Evolutionary conservation across 2,113 vertebrate genomes (phyloP).

Genomic region (Phalacrocorax pelagicus): DNA sequence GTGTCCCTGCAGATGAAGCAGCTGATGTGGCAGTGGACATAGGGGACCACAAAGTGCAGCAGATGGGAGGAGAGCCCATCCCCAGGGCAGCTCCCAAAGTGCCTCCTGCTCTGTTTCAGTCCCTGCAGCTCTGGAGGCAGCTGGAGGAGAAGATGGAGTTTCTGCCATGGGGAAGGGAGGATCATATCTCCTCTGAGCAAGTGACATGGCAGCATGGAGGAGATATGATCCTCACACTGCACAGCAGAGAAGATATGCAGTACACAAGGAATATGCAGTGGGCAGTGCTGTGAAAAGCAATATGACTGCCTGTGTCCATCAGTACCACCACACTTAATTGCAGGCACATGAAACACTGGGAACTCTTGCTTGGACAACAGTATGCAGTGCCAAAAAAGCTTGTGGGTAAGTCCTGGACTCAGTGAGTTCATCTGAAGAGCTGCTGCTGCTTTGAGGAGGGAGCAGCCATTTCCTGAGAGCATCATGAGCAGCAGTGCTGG

Average conservation of each 20-base stretch:
- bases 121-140: not conserved
- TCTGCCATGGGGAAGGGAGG: not conserved
- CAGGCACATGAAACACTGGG: not conserved
- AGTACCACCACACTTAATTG: not conserved
- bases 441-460: not conserved
- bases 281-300: not conserved
- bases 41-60: not conserved
- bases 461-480: not conserved
- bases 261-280: rapidly evolving
- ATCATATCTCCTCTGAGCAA: not conserved
- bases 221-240: rapidly evolving
- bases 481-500: not conserved
- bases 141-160: not conserved
- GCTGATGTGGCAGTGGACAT: not conserved
- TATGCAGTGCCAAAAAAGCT: not conserved
- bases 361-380: not conserved
- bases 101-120: not conserved
- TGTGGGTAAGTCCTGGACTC: not conserved
- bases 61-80: not conserved
- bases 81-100: not conserved
- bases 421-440: not conserved
- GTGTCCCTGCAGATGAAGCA: not conserved
- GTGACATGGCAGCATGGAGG: rapidly evolving
- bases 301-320: no score
- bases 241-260: not conserved